These are phyloP conservation scores for Scomber scombrus DNA, from an alignment of 2,113 vertebrate species.

Conservation along the genomic window DNA sequence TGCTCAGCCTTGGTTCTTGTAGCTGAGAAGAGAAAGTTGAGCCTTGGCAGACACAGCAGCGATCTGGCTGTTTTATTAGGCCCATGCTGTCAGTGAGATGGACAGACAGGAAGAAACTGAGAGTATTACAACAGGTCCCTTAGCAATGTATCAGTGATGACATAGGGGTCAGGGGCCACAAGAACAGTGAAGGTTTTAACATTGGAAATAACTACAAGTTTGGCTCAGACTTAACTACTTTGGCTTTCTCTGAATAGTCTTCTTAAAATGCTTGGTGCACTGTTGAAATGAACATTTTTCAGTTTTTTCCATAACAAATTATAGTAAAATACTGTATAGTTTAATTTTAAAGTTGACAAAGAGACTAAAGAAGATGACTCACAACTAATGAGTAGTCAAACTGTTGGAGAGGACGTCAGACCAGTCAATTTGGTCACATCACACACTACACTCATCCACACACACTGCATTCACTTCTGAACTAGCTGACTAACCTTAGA, in stretches of 20 bases:
- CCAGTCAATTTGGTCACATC: no score
- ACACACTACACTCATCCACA: no score
- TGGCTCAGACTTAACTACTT: no score
- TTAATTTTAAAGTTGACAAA: no score
- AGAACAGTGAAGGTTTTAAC: not conserved
- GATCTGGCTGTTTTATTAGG: conserved; percentile 25
- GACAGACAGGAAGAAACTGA: conserved; percentile 14
- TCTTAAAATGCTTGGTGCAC: not conserved
- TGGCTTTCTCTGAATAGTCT: no score
- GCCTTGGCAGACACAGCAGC: conserved; percentile 3
- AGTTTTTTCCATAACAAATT: not conserved
- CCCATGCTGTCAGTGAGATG: conserved; percentile 25
- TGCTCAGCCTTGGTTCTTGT: conserved; percentile 50
- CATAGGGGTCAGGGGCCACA: not conserved
- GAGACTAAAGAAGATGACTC: not conserved
- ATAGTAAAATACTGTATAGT: not conserved
- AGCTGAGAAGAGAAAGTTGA: conserved; percentile 31
- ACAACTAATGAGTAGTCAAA: not conserved
- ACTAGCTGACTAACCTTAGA: no score
- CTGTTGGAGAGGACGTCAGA: no score
- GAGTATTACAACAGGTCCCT: not conserved
- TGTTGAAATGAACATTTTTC: not conserved
- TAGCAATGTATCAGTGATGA: not conserved
- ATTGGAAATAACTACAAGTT: not conserved
- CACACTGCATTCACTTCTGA: no score